phyloP scores from a whole-genome alignment of 2,113 vertebrate genomes.

The Chrysochloris asiatica region DNA sequence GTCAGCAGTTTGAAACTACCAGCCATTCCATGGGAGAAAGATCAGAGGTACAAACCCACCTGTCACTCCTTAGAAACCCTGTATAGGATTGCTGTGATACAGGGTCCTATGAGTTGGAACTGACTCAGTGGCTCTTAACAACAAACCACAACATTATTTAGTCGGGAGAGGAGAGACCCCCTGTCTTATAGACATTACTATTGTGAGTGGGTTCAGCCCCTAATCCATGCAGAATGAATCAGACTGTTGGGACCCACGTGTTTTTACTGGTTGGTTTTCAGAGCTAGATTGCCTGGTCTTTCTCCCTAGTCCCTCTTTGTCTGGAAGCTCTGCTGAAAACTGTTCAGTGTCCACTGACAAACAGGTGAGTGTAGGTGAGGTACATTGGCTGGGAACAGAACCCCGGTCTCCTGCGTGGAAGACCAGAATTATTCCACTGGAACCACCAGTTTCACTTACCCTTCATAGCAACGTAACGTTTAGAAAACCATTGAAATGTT shows the following conservation, averaged over 20 bases:
- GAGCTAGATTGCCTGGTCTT: neutral
- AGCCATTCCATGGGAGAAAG: no score
- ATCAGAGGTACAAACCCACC: no score
- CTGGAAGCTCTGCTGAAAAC: neutral
- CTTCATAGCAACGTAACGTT: neutral
- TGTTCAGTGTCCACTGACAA: neutral
- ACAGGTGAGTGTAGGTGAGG: neutral
- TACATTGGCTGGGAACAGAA: neutral
- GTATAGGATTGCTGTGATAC: no score
- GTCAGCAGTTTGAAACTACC: no score
- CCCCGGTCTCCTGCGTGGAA: neutral
- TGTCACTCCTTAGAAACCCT: no score
- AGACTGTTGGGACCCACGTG: no score
- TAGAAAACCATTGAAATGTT: neutral
- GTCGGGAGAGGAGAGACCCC: neutral
- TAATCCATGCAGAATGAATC: neutral
- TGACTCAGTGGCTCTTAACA: no score
- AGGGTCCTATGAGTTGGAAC: no score
- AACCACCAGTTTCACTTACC: neutral
- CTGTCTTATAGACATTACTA: neutral
- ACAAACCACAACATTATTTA: no score
- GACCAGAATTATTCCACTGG: neutral
- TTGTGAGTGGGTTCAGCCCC: neutral
- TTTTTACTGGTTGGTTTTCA: neutral
- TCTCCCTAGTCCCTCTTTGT: neutral